phyloP scores from a whole-genome alignment of 1,140 invertebrate genomes.

The Bilobella aurantiaca region DNA sequence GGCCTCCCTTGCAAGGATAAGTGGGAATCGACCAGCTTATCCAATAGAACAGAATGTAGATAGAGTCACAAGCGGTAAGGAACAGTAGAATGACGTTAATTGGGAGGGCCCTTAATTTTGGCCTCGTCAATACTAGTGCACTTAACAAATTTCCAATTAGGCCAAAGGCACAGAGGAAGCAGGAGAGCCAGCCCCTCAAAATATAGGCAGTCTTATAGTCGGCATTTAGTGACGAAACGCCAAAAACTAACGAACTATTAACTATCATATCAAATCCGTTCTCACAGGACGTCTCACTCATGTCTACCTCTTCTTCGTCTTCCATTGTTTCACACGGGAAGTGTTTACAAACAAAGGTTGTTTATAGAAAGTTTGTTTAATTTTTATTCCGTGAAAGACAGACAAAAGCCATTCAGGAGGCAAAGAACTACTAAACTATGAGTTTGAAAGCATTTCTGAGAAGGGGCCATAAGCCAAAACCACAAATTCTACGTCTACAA shows the following conservation, averaged over 20 bases:
- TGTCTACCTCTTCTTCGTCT: not conserved
- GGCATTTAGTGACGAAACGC: not conserved
- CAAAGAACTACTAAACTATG: too few species aligned
- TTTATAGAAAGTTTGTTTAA: not conserved
- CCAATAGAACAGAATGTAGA: not conserved
- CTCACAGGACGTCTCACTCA: too few species aligned
- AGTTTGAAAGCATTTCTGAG: not conserved
- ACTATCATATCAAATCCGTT: too few species aligned
- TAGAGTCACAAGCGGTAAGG: not conserved
- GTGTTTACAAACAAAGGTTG: not conserved
- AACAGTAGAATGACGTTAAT: conserved; percentile 1
- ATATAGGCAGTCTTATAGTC: not conserved
- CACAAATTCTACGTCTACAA: not conserved
- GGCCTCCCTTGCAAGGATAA: not conserved
- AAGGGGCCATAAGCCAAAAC: not conserved
- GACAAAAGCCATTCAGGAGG: not conserved
- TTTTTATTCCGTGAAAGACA: not conserved
- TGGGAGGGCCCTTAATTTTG: not conserved
- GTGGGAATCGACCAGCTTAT: not conserved
- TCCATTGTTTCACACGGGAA: not conserved
- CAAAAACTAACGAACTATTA: not conserved
- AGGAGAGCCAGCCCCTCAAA: not conserved
- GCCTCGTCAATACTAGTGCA: not conserved
- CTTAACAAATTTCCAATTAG: not conserved
- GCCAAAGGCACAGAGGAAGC: not conserved